phyloP scores from a whole-genome alignment of 1,140 invertebrate species.

The Ostrea denselamellosa region DNA sequence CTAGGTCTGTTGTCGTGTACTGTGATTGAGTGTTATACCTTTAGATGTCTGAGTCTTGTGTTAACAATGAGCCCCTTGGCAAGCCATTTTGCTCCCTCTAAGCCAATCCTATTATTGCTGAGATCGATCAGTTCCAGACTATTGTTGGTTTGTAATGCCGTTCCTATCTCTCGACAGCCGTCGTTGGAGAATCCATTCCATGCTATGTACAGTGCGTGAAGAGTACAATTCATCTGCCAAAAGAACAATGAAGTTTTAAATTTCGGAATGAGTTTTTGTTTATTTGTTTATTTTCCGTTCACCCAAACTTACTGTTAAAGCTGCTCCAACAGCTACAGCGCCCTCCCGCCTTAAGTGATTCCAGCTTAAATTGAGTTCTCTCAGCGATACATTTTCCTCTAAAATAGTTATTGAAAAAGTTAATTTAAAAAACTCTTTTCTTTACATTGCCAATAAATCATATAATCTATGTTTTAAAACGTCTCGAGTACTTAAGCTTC shows the following conservation, averaged over 20 bases:
- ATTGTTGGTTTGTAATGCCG: conserved; percentile 42
- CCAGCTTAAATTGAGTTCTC: not conserved
- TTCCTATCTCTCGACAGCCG: conserved; percentile 48
- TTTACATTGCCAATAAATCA: too few relatives aligned
- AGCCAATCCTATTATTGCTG: conserved; percentile 50
- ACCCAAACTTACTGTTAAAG: not conserved
- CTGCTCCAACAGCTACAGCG: not conserved
- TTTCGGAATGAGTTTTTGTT: too few relatives aligned
- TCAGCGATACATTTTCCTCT: conserved; percentile 20
- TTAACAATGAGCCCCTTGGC: conserved; percentile 45
- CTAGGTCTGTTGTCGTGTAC: not conserved
- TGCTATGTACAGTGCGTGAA: conserved; percentile 44
- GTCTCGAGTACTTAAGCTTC: too few relatives aligned
- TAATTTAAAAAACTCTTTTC: too few relatives aligned
- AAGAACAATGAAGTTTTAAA: not conserved
- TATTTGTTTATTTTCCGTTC: too few relatives aligned
- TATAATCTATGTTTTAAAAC: too few relatives aligned
- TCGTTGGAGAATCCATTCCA: conserved; percentile 56
- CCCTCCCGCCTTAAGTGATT: not conserved
- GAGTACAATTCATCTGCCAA: conserved; percentile 44
- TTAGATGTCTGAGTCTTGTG: conserved; percentile 36
- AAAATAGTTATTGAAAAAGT: not conserved
- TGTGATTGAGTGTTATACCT: conserved; percentile 10
- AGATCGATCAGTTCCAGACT: conserved; percentile 44
- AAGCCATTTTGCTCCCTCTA: conserved; percentile 48